Conservation (phyloP, 2,888 invertebrate genomes). For the Oconnorella tubifera region DNA sequence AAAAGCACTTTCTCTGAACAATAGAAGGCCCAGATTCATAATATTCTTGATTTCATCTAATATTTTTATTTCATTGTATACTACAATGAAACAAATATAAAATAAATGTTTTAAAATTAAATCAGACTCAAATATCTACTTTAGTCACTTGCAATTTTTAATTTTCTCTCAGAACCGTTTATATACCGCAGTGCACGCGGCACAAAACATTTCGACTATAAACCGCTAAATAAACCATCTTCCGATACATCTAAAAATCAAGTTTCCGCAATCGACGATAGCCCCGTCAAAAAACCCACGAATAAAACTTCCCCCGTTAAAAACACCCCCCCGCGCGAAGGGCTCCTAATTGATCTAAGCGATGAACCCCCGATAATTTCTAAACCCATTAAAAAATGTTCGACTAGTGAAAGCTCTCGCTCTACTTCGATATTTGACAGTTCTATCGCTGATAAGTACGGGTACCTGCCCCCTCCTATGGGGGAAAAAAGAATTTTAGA, state of each 20-base stretch:
- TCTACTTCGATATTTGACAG: conserved; percentile 9
- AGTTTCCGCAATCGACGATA: no score
- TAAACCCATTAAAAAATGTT: neutral
- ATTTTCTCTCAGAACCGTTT: conserved; percentile 5
- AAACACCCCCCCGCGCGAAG: no score
- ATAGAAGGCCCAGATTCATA: neutral
- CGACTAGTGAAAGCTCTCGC: neutral
- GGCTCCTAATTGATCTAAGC: conserved; percentile 8
- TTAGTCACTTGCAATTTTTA: no score
- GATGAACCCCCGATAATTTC: neutral
- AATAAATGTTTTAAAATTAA: no score
- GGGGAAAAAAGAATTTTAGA: conserved; percentile 19
- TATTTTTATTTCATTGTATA: no score
- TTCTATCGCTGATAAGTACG: conserved; percentile 27
- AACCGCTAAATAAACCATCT: conserved; percentile 64
- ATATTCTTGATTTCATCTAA: neutral
- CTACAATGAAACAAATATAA: no score
- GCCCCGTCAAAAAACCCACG: no score
- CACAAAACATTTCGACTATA: conserved; percentile 58
- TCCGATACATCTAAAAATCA: no score
- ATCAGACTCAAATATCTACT: no score
- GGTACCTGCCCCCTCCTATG: conserved; percentile 29
- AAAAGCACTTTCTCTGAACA: no score
- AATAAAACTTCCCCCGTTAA: no score
- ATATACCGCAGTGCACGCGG: conserved; percentile 11